phyloP scores from a whole-genome alignment of 2,888 invertebrate genomes.

The Mesopsocus fuscifrons region DNA sequence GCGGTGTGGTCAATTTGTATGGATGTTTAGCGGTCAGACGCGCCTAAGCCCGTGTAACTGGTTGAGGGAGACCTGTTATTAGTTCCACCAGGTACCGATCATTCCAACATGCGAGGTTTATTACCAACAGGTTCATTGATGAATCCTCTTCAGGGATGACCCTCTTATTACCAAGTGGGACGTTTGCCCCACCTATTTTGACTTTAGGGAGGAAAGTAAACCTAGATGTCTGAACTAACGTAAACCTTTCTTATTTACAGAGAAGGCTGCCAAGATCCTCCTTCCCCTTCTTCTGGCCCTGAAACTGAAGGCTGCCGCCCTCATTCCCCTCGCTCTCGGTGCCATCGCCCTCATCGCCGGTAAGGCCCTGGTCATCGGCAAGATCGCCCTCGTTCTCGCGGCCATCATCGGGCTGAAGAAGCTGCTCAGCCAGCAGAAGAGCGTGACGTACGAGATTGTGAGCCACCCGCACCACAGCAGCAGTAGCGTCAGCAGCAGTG shows the following conservation, averaged over 20 bases:
- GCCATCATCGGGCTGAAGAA: slow-evolving; percentile 73
- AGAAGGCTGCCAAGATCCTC: slow-evolving; percentile 56
- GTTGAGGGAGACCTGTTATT: no score
- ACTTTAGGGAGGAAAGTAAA: no score
- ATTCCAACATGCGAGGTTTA: no score
- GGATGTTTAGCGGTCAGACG: no score
- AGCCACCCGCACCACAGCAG: slow-evolving; percentile 64
- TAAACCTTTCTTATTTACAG: slow-evolving; percentile 16
- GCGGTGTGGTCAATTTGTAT: no score
- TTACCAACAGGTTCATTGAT: no score
- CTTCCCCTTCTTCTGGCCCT: slow-evolving; percentile 57
- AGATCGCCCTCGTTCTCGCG: slow-evolving; percentile 64
- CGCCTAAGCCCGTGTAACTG: no score
- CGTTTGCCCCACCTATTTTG: no score
- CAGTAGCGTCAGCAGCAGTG: slow-evolving; percentile 41
- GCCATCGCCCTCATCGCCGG: slow-evolving; percentile 72
- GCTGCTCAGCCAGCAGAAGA: slow-evolving; percentile 53
- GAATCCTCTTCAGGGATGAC: no score
- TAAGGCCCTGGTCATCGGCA: slow-evolving; percentile 66
- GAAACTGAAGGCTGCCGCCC: slow-evolving; percentile 58
- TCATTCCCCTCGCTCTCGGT: slow-evolving; percentile 58
- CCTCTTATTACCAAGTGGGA: no score
- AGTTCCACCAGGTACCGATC: no score
- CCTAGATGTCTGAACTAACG: no score
- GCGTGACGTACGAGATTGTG: slow-evolving; percentile 74